A percentile compares a stretch with the other conserved stretches of the same genome.
phyloP scores from a whole-genome alignment of 2,113 vertebrate species.

The Anthoscopus minutus region DNA sequence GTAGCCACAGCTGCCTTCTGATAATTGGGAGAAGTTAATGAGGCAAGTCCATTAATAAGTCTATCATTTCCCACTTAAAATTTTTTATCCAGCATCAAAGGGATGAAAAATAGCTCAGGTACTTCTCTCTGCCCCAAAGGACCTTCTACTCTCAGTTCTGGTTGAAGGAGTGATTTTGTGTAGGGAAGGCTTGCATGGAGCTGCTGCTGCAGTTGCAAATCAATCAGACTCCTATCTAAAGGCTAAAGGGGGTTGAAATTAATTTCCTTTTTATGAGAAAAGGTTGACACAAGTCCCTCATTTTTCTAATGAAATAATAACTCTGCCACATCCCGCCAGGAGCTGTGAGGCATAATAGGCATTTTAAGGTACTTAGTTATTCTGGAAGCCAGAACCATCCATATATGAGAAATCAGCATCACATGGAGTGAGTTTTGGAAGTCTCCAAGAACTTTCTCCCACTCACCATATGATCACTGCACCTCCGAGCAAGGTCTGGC shows the following conservation, averaged over 20 bases:
- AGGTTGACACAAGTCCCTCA: neutral
- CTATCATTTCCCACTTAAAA: neutral
- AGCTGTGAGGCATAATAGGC: neutral
- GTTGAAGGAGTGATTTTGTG: neutral
- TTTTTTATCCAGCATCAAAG: neutral
- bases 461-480: neutral
- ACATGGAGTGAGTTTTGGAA: neutral
- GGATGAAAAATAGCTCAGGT: neutral
- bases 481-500: neutral
- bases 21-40: neutral
- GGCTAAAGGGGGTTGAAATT: neutral
- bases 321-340: neutral
- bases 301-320: constrained; percentile 1
- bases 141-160: neutral
- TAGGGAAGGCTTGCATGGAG: neutral
- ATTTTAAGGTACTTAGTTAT: neutral
- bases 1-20: neutral
- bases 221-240: neutral
- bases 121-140: neutral
- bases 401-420: neutral
- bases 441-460: neutral
- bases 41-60: neutral
- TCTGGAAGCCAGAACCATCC: neutral
- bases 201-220: neutral
- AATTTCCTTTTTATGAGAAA: constrained; percentile 1